These are phyloP conservation scores for Amphipoea oculea DNA, from an alignment of 2,888 invertebrate species.

Conservation along the genomic window DNA sequence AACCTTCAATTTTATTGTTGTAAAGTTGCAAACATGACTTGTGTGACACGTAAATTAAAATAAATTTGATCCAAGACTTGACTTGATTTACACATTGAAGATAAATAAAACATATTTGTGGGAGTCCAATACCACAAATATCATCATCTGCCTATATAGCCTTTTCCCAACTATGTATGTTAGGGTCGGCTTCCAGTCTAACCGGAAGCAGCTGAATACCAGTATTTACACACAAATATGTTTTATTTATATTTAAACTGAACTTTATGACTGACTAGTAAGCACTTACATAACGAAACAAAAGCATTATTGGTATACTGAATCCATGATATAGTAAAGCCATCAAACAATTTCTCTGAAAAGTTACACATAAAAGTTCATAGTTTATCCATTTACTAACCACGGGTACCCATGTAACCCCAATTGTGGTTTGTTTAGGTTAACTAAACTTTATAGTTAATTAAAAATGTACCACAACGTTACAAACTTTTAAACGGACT, in stretches of 20 bases:
- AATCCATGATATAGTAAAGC: neutral
- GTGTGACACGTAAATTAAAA: neutral
- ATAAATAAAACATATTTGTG: neutral
- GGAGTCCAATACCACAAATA: neutral
- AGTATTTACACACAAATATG: neutral
- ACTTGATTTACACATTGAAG: neutral
- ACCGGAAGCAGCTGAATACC: no score
- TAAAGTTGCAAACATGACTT: neutral
- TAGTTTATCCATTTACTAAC: slow-evolving; percentile 15
- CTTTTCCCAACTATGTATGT: no score
- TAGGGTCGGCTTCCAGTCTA: no score
- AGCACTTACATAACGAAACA: neutral
- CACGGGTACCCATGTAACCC: slow-evolving; percentile 7
- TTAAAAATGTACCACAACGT: slow-evolving; percentile 10
- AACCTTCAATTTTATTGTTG: neutral
- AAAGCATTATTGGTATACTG: neutral
- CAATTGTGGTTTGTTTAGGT: slow-evolving; percentile 31
- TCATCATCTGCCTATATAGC: no score
- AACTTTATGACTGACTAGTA: neutral
- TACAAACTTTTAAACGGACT: slow-evolving; percentile 1
- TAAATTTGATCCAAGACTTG: no score
- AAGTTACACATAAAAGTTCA: neutral
- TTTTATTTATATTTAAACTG: neutral
- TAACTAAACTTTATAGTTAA: slow-evolving; percentile 11
- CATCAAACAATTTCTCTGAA: neutral